A percentile compares a stretch with the other conserved stretches of the same genome.
Conservation (phyloP, 2,797 vertebrate species). For the Harpagifer antarcticus region DNA sequence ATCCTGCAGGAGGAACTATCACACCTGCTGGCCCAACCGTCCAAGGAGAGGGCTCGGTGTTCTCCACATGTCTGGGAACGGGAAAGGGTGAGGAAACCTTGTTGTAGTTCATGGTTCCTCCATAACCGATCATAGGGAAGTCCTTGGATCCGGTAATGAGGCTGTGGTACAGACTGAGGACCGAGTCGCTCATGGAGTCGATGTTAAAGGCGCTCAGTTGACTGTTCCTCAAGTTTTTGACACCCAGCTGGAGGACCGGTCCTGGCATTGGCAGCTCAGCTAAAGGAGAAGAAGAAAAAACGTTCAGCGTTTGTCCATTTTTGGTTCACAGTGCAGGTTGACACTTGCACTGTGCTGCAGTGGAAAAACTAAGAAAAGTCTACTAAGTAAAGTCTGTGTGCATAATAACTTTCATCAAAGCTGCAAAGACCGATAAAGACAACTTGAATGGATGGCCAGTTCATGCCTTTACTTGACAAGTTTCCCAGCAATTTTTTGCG, state of each 20-base stretch:
- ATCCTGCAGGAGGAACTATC: neutral
- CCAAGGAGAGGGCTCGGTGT: neutral
- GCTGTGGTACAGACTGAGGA: slow-evolving; percentile 10
- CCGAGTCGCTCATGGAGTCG: rapidly evolving
- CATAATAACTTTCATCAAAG: too few species aligned
- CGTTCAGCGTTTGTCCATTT: neutral
- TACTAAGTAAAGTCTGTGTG: too few species aligned
- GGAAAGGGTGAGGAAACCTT: neutral
- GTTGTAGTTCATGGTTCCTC: rapidly evolving
- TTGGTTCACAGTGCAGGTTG: neutral
- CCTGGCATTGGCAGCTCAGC: neutral
- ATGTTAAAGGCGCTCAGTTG: neutral
- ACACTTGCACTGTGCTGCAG: too few species aligned
- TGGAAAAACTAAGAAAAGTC: too few species aligned
- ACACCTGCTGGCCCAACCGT: neutral
- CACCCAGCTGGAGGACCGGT: neutral
- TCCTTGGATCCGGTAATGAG: neutral
- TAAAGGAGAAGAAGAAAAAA: neutral
- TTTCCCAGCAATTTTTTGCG: too few species aligned
- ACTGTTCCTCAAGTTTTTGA: slow-evolving; percentile 11
- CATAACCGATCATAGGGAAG: neutral
- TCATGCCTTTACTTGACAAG: too few species aligned
- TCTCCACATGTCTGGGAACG: neutral
- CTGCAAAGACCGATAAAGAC: too few species aligned
- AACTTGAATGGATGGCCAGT: too few species aligned